These are phyloP conservation scores for Diarsia dahlii DNA, from an alignment of 2,888 invertebrate species.

Conservation along the genomic window DNA sequence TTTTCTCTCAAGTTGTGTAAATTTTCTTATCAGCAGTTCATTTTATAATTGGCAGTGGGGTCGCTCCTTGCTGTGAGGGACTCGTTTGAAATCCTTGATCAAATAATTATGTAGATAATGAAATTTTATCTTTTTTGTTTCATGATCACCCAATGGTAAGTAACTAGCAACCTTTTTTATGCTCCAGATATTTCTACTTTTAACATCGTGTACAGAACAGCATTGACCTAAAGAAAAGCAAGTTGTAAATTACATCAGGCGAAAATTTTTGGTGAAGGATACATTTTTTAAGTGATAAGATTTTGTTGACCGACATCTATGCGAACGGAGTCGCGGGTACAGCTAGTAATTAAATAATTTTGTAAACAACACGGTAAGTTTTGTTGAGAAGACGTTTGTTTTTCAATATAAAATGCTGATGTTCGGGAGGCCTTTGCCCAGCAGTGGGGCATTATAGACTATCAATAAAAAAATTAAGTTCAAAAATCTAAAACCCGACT, in stretches of 20 bases:
- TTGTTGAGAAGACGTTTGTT: background rate
- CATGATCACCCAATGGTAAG: background rate
- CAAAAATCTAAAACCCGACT: too few relatives aligned
- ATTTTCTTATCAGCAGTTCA: background rate
- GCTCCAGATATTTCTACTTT: too few relatives aligned
- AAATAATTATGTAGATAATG: background rate
- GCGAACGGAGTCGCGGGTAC: too few relatives aligned
- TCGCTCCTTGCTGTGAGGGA: background rate
- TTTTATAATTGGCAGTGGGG: background rate
- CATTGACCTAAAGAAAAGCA: too few relatives aligned
- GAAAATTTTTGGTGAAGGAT: too few relatives aligned
- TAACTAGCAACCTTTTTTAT: too few relatives aligned
- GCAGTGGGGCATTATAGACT: background rate
- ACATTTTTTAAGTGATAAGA: too few relatives aligned
- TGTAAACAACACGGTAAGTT: background rate
- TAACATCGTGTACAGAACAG: too few relatives aligned
- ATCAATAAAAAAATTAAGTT: too few relatives aligned
- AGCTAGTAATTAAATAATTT: background rate
- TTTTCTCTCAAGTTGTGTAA: conserved; percentile 7
- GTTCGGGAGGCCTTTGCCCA: background rate
- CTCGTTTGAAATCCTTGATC: background rate
- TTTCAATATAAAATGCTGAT: background rate
- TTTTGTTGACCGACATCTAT: too few relatives aligned
- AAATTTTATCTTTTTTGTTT: background rate
- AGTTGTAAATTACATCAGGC: too few relatives aligned